Conservation (phyloP, 2,113 vertebrate species). For the Ctenodactylus gundi region DNA sequence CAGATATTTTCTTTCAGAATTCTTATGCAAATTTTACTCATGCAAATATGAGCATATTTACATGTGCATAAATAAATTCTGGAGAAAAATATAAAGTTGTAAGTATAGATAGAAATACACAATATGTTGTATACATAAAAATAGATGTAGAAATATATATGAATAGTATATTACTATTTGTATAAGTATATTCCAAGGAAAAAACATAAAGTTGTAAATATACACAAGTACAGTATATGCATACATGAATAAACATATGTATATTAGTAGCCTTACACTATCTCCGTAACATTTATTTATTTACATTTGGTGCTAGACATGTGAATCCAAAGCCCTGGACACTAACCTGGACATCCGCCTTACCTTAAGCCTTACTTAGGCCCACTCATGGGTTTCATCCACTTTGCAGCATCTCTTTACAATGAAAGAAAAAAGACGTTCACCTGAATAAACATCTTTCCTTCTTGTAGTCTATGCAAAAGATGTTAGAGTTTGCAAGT, state of each 20-base stretch:
- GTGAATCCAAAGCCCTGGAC: too few species aligned
- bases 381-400: background rate
- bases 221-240: background rate
- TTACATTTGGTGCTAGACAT: background rate
- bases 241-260: background rate
- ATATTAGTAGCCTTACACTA: background rate
- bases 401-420: background rate
- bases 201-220: background rate
- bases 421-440: background rate
- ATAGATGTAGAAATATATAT: background rate
- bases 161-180: background rate
- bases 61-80: background rate
- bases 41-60: background rate
- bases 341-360: too few species aligned
- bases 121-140: background rate
- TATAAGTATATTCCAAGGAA: background rate
- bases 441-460: background rate
- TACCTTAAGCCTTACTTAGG: too few species aligned
- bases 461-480: background rate
- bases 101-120: background rate
- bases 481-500: background rate
- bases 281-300: background rate
- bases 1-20: background rate
- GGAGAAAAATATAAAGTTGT: background rate
- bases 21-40: background rate